Conservation (phyloP, 2,113 vertebrate genomes). For the Numenius arquata region DNA sequence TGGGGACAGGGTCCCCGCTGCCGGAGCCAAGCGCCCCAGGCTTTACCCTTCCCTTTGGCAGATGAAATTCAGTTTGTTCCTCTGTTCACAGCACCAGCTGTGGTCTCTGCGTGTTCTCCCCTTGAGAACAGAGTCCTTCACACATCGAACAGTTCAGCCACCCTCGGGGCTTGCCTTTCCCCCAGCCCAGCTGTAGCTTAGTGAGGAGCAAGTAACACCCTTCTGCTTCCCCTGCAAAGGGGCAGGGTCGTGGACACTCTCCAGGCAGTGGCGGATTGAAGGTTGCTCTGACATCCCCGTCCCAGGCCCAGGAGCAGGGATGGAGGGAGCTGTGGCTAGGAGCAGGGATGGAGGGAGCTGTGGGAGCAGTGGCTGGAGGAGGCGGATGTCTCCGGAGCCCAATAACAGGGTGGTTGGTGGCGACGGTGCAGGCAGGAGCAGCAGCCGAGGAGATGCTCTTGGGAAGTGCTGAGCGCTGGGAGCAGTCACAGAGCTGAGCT, state of each 20-base stretch:
- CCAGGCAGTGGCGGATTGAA: background rate
- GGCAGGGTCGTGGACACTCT: accelerated
- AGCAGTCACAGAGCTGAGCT: background rate
- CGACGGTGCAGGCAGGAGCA: background rate
- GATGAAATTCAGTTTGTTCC: background rate
- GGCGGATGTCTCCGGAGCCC: background rate
- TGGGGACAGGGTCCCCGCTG: background rate
- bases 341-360: background rate
- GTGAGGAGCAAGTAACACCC: background rate
- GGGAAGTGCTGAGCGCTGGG: background rate
- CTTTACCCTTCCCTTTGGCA: background rate
- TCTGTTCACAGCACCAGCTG: background rate
- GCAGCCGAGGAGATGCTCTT: background rate
- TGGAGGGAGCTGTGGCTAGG: background rate
- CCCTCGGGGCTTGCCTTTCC: background rate
- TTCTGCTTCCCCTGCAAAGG: background rate
- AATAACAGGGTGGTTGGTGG: background rate
- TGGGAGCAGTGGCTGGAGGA: accelerated
- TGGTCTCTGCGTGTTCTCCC: background rate
- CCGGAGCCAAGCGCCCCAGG: background rate
- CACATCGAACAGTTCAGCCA: background rate
- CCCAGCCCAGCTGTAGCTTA: background rate
- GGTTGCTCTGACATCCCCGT: background rate
- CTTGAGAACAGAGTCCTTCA: background rate
- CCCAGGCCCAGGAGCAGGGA: background rate